A percentile compares a stretch with the other conserved stretches of the same genome.
phyloP scores from a whole-genome alignment of 1,140 invertebrate genomes.

The Stegodyphus dumicola region DNA sequence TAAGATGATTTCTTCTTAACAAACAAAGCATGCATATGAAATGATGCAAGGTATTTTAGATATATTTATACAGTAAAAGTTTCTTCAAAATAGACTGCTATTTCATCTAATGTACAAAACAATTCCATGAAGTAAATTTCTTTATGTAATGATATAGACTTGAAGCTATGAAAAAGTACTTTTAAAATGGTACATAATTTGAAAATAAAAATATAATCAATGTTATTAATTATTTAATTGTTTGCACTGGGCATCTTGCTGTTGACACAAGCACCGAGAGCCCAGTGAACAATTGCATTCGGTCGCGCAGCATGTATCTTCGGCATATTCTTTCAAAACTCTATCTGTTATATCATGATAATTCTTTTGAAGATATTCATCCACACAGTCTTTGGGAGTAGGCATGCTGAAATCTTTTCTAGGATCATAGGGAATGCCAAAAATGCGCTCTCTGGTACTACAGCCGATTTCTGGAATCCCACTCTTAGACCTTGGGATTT shows the following conservation, averaged over 20 bases:
- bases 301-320: not conserved
- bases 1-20: too few relatives aligned
- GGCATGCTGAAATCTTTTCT: constrained; percentile 16
- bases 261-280: not conserved
- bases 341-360: not conserved
- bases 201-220: too few relatives aligned
- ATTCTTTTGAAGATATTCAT: not conserved
- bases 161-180: too few relatives aligned
- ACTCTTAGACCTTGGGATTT: not conserved
- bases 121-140: too few relatives aligned
- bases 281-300: constrained; percentile 1
- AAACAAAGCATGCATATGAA: too few relatives aligned
- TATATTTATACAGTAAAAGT: too few relatives aligned
- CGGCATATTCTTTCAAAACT: not conserved
- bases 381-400: not conserved
- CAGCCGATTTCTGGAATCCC: not conserved
- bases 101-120: too few relatives aligned
- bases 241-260: not conserved
- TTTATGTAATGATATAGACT: too few relatives aligned
- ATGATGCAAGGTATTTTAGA: too few relatives aligned
- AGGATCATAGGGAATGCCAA: constrained; percentile 44
- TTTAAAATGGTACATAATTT: too few relatives aligned
- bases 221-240: too few relatives aligned
- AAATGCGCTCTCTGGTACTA: constrained; percentile 23
- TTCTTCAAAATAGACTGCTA: too few relatives aligned